These are phyloP conservation scores for Procambarus clarkii DNA, from an alignment of 1,140 invertebrate genomes.

Conservation along the genomic window DNA sequence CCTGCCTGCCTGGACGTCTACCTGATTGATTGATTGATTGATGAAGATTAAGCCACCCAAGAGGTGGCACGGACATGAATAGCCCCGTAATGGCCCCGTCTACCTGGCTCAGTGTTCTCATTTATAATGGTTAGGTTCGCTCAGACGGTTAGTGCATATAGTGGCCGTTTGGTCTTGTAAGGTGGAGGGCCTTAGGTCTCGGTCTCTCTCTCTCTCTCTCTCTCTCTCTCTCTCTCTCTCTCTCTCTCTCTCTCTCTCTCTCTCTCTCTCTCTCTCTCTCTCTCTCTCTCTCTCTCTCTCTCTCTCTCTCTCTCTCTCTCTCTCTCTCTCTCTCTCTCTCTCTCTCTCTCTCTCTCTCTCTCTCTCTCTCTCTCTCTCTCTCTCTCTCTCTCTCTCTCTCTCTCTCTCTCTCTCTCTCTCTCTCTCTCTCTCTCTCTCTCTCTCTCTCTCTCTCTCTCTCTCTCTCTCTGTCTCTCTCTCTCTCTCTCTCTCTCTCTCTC, in stretches of 20 bases:
- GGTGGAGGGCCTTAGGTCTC: too few species aligned
- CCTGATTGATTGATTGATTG: too few species aligned
- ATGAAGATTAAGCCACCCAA: too few species aligned
- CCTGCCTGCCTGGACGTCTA: too few species aligned
- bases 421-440: not conserved
- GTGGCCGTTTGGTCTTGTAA: too few species aligned
- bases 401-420: not conserved
- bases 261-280: slow-evolving; percentile 24
- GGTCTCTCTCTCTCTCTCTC: too few species aligned
- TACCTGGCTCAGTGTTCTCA: too few species aligned
- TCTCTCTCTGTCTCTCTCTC: slow-evolving; percentile 6
- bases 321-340: slow-evolving; percentile 21
- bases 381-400: slow-evolving; percentile 25
- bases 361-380: slow-evolving; percentile 23
- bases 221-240: not conserved
- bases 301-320: slow-evolving; percentile 32
- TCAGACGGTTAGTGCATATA: too few species aligned
- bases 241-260: not conserved
- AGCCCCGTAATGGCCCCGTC: too few species aligned
- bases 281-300: slow-evolving; percentile 27
- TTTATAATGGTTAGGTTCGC: too few species aligned
- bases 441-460: not conserved
- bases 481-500: not conserved
- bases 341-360: slow-evolving; percentile 8
- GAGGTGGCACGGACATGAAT: too few species aligned